Conservation (phyloP, 2,888 invertebrate genomes). For the Paralinhomoeus sp. region DNA sequence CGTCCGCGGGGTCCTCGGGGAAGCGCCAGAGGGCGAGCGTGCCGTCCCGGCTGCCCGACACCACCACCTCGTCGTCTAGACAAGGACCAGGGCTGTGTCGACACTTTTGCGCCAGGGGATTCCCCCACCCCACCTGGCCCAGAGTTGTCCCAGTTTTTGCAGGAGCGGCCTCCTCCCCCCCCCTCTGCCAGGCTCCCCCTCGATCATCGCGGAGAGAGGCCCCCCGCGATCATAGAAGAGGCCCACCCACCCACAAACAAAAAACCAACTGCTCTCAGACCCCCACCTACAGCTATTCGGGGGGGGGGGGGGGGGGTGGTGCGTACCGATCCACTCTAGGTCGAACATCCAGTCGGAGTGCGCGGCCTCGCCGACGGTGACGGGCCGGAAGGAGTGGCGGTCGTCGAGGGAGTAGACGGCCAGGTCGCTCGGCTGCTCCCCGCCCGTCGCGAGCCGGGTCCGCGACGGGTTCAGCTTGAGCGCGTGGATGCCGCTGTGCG, state of each 20-base stretch:
- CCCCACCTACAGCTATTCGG: too few relatives aligned
- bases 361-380: conserved; percentile 68
- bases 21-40: conserved; percentile 71
- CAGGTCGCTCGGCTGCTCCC: conserved; percentile 68
- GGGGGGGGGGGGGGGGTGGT: too few relatives aligned
- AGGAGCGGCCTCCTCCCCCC: too few relatives aligned
- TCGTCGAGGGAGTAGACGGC: conserved; percentile 76
- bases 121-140: too few relatives aligned
- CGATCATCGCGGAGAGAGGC: too few relatives aligned
- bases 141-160: too few relatives aligned
- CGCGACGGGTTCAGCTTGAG: conserved; percentile 72
- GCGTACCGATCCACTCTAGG: conserved; percentile 63
- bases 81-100: background rate
- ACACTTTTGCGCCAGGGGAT: too few relatives aligned
- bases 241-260: too few relatives aligned
- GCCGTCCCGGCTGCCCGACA: conserved; percentile 69
- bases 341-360: conserved; percentile 79
- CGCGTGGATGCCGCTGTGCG: conserved; percentile 72
- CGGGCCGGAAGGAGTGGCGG: conserved; percentile 68
- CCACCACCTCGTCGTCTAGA: conserved; percentile 69
- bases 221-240: too few relatives aligned
- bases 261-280: too few relatives aligned
- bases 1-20: conserved; percentile 26
- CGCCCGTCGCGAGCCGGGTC: conserved; percentile 69
- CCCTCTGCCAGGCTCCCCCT: too few relatives aligned